Evolutionary conservation across 2,113 vertebrate species (phyloP), one percentile per base, ranked within the genome.

Genomic region (Corythoichthys intestinalis): DNA sequence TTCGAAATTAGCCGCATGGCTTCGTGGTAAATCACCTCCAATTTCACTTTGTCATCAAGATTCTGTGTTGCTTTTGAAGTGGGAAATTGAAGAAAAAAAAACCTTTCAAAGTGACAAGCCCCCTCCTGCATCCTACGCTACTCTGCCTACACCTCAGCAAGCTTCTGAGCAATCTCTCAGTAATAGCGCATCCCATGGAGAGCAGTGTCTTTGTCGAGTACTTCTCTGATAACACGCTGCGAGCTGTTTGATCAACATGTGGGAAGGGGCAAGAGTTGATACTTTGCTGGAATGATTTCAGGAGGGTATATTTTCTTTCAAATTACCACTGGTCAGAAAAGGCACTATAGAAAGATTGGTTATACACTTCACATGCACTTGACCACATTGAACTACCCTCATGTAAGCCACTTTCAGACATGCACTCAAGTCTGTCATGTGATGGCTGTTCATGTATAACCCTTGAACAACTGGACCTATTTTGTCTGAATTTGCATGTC

Each of bases 281-380:
- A 71, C 69, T 74, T 80, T 34, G 34, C 53, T 11, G 34, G 20
- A 56, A 56, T 28, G 34, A 56, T 56, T 34, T 56, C 20, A 56
- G 53, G 53, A 56, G n/a, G 28, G 53, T 10, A 56, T 56, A 28
- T 75, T 70, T 71, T 67, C 20, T 66, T 77, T 74, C 53, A 76
- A 72, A 73, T 80, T 70, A 72, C 54, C 62, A 69, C 69, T 77
- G 77, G 83, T 79, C 84, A 80, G 84, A 85, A 62, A 87, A 82
- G 79, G 74, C 66, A 74, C 74, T 20, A 83, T 86, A 83, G 88
- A 83, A 67, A 80, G 86, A 86, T 83, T 84, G 69, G 71, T 72
- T 78, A 83, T 79, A 72, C 76, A 70, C 44, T 56, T 65, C 67
- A 39, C 67, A 67, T 69, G 71, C 72, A 77, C 74, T 56, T 58